phyloP scores from a whole-genome alignment of 2,113 vertebrate genomes.

The Eclectus roratus region DNA sequence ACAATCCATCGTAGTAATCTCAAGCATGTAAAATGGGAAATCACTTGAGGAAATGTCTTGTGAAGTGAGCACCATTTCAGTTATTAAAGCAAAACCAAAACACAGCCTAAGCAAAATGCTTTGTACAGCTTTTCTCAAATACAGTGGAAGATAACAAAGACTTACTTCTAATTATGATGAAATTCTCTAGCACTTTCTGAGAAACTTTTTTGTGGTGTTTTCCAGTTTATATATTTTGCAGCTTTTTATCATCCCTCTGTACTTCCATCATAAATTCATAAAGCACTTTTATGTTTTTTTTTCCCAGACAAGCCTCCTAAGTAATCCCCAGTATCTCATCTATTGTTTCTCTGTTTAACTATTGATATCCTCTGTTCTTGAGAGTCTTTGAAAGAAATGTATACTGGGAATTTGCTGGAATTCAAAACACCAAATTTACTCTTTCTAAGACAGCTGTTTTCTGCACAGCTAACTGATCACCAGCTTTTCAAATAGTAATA shows the following conservation, averaged over 20 bases:
- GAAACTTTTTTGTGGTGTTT: background rate
- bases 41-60: background rate
- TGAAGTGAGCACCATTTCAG: background rate
- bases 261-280: background rate
- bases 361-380: background rate
- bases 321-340: background rate
- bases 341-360: background rate
- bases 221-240: background rate
- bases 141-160: background rate
- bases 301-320: background rate
- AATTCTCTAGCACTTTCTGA: background rate
- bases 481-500: background rate
- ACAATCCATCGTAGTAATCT: conserved; percentile 74
- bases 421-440: background rate
- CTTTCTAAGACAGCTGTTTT: background rate
- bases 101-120: background rate
- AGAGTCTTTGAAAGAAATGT: background rate
- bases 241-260: background rate
- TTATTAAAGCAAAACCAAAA: conserved; percentile 1
- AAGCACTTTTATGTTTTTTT: background rate
- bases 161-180: background rate
- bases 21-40: background rate
- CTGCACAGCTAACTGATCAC: background rate
- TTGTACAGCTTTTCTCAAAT: background rate
- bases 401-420: background rate